A percentile compares a stretch with the other conserved stretches of the same genome.
Evolutionary conservation across 1,140 invertebrate species (phyloP).

Genomic region (Drosophila tropicalis): DNA sequence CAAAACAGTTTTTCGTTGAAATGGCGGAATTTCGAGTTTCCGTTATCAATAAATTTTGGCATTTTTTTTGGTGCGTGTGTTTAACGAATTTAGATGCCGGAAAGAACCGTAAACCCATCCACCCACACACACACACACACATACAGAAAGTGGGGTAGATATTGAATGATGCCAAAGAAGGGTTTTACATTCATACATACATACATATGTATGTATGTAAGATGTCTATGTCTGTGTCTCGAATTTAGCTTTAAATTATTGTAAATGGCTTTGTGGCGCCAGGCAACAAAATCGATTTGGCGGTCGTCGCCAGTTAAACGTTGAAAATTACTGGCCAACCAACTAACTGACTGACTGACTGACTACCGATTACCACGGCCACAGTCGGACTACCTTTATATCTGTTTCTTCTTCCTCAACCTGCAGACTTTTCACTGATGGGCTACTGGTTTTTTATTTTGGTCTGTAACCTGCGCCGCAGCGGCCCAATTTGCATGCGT

Average conservation of each 20-base stretch:
- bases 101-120: constrained; percentile 11
- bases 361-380: constrained; percentile 1
- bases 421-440: not conserved
- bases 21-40: constrained; percentile 39
- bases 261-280: constrained; percentile 74
- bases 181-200: not conserved
- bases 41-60: constrained; percentile 76
- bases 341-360: not conserved
- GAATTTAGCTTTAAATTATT: constrained; percentile 63
- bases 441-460: constrained; percentile 54
- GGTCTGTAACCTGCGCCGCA: constrained; percentile 28
- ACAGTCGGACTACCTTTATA: not conserved
- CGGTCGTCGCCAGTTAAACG: constrained; percentile 77
- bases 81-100: constrained; percentile 69
- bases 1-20: constrained; percentile 3
- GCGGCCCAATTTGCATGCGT: constrained; percentile 74
- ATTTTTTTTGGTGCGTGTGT: constrained; percentile 63
- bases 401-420: not conserved
- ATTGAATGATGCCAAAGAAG: not conserved
- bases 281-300: constrained; percentile 74
- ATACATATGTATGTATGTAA: no score
- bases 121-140: not conserved
- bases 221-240: not conserved
- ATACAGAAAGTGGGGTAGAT: not conserved
- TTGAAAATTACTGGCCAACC: constrained; percentile 60